phyloP scores from a whole-genome alignment of 2,888 invertebrate species.

The Aquatica leii region DNA sequence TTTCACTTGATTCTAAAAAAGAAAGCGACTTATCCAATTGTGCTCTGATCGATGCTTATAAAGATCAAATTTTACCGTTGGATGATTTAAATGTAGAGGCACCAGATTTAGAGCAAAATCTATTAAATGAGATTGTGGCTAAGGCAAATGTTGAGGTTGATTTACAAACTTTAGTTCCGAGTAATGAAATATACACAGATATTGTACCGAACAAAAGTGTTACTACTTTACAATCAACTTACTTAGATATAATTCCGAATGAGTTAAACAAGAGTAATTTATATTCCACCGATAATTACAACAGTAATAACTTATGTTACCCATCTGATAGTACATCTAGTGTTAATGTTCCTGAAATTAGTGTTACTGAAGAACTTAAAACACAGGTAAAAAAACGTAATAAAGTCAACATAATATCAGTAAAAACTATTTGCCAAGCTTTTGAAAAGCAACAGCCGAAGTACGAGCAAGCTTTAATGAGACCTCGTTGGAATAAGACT shows the following conservation, averaged over 20 bases:
- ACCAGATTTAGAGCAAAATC: conserved; percentile 23
- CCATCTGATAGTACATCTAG: neutral
- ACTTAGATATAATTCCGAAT: neutral
- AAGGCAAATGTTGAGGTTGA: conserved; percentile 22
- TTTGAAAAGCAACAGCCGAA: conserved; percentile 8
- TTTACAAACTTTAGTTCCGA: conserved; percentile 15
- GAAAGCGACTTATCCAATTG: conserved; percentile 10
- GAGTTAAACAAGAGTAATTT: too few species aligned
- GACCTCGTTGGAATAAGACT: neutral
- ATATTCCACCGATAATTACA: too few species aligned
- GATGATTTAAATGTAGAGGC: conserved; percentile 22
- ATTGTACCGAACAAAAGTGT: neutral
- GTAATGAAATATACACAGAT: conserved; percentile 6
- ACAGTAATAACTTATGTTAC: too few species aligned
- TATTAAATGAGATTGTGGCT: conserved; percentile 26
- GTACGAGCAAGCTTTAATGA: neutral
- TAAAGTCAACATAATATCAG: conserved; percentile 12
- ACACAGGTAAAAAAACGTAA: neutral
- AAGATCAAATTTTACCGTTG: conserved; percentile 17
- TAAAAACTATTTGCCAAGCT: conserved; percentile 13
- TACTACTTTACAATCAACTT: neutral
- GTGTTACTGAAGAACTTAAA: neutral
- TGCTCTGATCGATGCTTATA: conserved; percentile 12
- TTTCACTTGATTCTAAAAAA: conserved; percentile 8
- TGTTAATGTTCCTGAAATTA: neutral